phyloP scores from a whole-genome alignment of 2,113 vertebrate species.

The cattle (Bos taurus) region ARS-UCD2.0 NC_037343.1:70328501-70329000 shows the following conservation, averaged over 20 bases:
- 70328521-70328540: neutral
- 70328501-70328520: neutral
- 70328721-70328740: neutral
- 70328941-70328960: neutral
- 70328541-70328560: neutral
- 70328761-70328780: neutral
- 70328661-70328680: neutral
- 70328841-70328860: neutral
- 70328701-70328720: neutral
- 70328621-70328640: neutral
- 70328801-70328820: neutral
- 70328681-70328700: neutral
- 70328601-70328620: neutral
- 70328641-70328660: neutral
- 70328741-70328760: neutral
- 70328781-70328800: neutral
- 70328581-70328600: neutral
- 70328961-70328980: neutral
- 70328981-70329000: neutral
- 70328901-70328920: neutral
- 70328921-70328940: neutral
- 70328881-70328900: neutral
- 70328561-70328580: neutral
- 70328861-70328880: neutral
- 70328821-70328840: neutral